phyloP scores from a whole-genome alignment of 2,113 vertebrate genomes.

The Conger conger region DNA sequence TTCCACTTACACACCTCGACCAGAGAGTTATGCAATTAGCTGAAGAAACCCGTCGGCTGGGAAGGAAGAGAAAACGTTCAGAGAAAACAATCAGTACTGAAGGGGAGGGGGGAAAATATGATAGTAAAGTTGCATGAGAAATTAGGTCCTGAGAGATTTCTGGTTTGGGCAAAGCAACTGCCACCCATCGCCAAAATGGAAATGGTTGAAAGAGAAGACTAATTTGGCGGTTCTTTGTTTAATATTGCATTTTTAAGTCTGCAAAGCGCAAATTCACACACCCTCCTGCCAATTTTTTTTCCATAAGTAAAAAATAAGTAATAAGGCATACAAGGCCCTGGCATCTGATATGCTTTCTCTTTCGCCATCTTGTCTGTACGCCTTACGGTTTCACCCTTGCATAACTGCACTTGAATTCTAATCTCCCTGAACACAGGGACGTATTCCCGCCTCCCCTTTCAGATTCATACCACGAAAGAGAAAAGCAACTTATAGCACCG shows the following conservation, averaged over 20 bases:
- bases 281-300: slow-evolving; percentile 34
- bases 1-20: slow-evolving; percentile 1
- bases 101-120: slow-evolving; percentile 11
- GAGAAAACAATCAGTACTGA: slow-evolving; percentile 9
- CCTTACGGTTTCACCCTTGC: background rate
- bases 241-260: slow-evolving; percentile 37
- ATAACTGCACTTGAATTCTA: background rate
- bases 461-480: slow-evolving; percentile 10
- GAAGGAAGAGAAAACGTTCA: slow-evolving; percentile 23
- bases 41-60: background rate
- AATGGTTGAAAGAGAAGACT: slow-evolving; percentile 40
- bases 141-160: slow-evolving; percentile 28
- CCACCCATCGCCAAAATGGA: slow-evolving; percentile 33
- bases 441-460: background rate
- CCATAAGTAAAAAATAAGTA: slow-evolving; percentile 21
- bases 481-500: slow-evolving; percentile 23
- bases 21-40: slow-evolving; percentile 2
- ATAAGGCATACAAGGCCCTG: slow-evolving; percentile 6
- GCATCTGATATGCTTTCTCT: background rate
- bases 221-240: slow-evolving; percentile 39
- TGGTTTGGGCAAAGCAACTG: slow-evolving; percentile 36
- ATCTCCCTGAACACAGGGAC: background rate
- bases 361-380: background rate
- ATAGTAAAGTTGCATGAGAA: slow-evolving; percentile 26
- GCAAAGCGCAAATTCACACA: slow-evolving; percentile 34